Base-by-base conservation (phyloP, 2,888 invertebrate species). In the Yponomeuta sedellus region DNA sequence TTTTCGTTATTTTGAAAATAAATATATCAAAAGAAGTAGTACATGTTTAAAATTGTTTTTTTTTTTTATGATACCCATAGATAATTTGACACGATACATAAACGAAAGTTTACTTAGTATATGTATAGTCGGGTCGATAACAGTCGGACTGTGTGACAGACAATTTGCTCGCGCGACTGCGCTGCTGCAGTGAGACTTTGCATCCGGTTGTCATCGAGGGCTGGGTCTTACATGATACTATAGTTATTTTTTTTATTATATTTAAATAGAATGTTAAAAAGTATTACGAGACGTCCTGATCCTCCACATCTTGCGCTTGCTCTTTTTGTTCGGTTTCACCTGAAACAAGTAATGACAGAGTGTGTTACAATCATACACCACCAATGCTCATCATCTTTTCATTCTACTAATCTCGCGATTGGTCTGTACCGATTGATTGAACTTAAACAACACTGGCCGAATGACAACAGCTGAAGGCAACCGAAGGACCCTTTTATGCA, bases 241-340 rank as follows among this genome's bases (percentile, higher is more conserved):
- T 88, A 88, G 86, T 89, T 85, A 88, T 86, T 86, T 86, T 85
- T 90, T 82, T 80, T 85, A 84, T 85, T 81, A 86, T 85, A 88
- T 85, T 86, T 83, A 84, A 86, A 82, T 81, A 81, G 80, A 79
- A 77, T 77, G 83, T 78, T 79, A 76, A 78, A 81, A 77, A 79
- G 80, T 82, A 94, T 97, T 97, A 97, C 96, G 97, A 97, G 92
- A 97, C 97, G 92, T 97, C 97, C 92, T 97, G 97, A 91, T 97
- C 97, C 89, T 98, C 97, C 83, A 95, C 96, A 91, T 98, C 98
- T 91, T 97, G 97, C 86, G 97, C 94, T 89, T 95, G 95, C 90
- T 96, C 97, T 92, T 97, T 97, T 81, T 96, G 96, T 92, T 97
- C 97, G 74, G 95, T 95, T 85, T 97, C 97, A 82, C 96, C 97